Conservation (phyloP, 2,888 invertebrate genomes). For the Serripes groenlandicus region DNA sequence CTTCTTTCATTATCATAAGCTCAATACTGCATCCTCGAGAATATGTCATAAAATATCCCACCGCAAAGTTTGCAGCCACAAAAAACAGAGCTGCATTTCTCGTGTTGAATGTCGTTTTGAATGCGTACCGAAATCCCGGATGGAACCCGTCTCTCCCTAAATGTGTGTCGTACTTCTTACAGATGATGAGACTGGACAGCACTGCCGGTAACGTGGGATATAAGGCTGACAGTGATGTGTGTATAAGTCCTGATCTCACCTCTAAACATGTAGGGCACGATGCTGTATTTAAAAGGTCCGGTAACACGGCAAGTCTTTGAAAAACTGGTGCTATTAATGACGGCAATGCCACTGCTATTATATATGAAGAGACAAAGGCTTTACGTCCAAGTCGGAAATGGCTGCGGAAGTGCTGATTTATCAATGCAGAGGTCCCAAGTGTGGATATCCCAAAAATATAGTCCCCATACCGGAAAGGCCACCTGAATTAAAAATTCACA, state of each 20-base stretch:
- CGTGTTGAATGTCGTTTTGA: neutral
- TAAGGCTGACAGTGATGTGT: neutral
- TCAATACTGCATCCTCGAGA: neutral
- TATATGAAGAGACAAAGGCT: neutral
- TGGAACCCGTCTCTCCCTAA: conserved; percentile 11
- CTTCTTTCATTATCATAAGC: neutral
- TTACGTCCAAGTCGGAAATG: neutral
- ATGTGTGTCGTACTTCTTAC: neutral
- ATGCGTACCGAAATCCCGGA: conserved; percentile 5
- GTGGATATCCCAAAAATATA: neutral
- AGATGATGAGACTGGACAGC: neutral
- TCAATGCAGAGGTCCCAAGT: neutral
- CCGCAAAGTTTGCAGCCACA: neutral
- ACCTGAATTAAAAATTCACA: conserved; percentile 32
- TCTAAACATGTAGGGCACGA: conserved; percentile 10
- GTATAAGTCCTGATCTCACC: conserved; percentile 18
- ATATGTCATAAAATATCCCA: conserved; percentile 6
- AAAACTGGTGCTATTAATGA: neutral
- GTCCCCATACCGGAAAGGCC: neutral
- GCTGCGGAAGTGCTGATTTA: neutral
- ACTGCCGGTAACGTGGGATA: conserved; percentile 12
- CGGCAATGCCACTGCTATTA: neutral
- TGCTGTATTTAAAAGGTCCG: neutral
- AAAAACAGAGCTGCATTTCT: neutral
- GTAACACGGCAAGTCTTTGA: neutral